phyloP scores from a whole-genome alignment of 2,113 vertebrate species.

The Morone saxatilis region DNA sequence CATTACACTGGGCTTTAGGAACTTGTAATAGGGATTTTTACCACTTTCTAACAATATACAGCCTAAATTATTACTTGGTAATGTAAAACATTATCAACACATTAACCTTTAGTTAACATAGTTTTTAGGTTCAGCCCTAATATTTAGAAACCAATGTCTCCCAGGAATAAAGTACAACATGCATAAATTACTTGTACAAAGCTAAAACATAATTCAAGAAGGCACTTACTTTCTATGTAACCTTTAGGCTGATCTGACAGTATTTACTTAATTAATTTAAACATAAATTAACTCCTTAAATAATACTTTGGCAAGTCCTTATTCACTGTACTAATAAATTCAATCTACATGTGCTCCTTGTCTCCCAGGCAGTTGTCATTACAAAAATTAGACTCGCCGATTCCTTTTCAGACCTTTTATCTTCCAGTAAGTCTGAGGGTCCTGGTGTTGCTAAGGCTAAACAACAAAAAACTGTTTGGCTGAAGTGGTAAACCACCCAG shows the following conservation, averaged over 20 bases:
- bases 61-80: background rate
- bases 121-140: background rate
- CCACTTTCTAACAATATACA: background rate
- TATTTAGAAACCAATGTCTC: background rate
- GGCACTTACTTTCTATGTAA: background rate
- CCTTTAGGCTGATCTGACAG: background rate
- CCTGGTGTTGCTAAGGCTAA: slow-evolving; percentile 7
- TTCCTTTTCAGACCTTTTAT: background rate
- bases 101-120: background rate
- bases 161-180: background rate
- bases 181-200: background rate
- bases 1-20: background rate
- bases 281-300: background rate
- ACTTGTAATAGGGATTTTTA: background rate
- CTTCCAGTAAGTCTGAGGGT: slow-evolving; percentile 1
- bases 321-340: background rate
- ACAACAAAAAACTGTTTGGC: slow-evolving; percentile 3
- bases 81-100: background rate
- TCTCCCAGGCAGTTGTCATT: background rate
- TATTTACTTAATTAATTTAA: background rate
- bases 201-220: background rate
- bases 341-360: background rate
- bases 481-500: background rate
- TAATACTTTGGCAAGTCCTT: background rate
- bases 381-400: background rate